Conservation (phyloP, 1,140 invertebrate species). For the Atta texana region DNA sequence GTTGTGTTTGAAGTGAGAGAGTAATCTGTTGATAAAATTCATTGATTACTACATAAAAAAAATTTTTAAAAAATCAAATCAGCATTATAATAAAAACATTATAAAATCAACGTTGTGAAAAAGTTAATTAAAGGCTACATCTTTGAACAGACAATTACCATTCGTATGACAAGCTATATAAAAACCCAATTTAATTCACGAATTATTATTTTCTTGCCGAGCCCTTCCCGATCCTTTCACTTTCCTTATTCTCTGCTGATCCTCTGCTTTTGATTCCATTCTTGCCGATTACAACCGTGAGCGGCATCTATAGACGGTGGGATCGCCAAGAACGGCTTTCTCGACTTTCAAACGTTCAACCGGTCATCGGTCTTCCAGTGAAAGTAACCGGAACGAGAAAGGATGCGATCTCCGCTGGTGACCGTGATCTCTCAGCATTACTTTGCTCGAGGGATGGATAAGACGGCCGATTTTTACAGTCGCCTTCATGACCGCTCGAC, state of each 20-base stretch:
- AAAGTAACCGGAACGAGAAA: constrained; percentile 74
- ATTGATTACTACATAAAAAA: background rate
- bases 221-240: constrained; percentile 9
- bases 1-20: too few relatives aligned
- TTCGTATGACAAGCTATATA: background rate
- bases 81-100: background rate
- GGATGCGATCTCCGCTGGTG: constrained; percentile 72
- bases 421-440: constrained; percentile 72
- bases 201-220: background rate
- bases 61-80: constrained; percentile 13
- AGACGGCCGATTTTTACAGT: constrained; percentile 17
- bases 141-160: background rate
- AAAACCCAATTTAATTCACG: background rate
- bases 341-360: constrained; percentile 77
- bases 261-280: constrained; percentile 7
- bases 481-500: constrained; percentile 37
- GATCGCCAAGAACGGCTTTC: constrained; percentile 70
- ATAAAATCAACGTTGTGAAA: background rate
- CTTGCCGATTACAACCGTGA: constrained; percentile 23
- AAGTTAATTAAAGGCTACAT: background rate
- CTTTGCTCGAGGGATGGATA: constrained; percentile 24
- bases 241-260: background rate
- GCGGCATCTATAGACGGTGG: constrained; percentile 40
- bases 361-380: constrained; percentile 77
- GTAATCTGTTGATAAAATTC: background rate